Conservation (phyloP, 2,888 invertebrate species). For the Cantharis flavilabris region DNA sequence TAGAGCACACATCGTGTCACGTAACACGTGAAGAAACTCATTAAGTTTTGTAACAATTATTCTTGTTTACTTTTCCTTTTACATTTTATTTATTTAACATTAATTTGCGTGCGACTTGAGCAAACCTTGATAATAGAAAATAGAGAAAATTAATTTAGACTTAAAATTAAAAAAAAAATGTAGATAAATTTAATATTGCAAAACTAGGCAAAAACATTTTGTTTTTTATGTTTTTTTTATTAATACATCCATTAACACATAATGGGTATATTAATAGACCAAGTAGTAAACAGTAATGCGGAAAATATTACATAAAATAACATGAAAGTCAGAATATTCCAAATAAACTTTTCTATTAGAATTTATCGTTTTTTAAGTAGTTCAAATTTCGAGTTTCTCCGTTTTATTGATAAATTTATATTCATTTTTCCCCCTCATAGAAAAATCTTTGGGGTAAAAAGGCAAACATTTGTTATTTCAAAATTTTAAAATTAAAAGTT, state of each 20-base stretch:
- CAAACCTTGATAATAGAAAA: background rate
- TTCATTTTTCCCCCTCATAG: too few species aligned
- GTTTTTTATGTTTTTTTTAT: too few species aligned
- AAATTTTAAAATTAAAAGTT: too few species aligned
- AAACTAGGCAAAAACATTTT: background rate
- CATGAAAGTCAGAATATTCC: background rate
- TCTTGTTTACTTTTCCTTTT: background rate
- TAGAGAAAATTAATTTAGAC: background rate
- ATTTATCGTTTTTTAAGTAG: background rate
- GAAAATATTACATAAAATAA: background rate
- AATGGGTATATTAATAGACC: background rate
- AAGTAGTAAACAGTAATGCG: background rate
- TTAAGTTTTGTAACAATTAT: background rate
- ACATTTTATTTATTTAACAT: background rate
- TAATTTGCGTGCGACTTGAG: background rate
- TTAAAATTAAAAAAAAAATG: too few species aligned
- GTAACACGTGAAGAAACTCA: background rate
- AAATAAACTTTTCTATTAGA: background rate
- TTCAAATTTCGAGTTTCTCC: background rate
- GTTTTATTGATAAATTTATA: too few species aligned
- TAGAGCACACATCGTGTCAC: background rate
- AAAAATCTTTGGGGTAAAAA: too few species aligned
- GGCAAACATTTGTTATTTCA: too few species aligned
- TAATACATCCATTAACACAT: background rate
- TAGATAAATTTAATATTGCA: background rate